phyloP scores from a whole-genome alignment of 64 coral and sea anemone species.

The Montipora sp. region DNA sequence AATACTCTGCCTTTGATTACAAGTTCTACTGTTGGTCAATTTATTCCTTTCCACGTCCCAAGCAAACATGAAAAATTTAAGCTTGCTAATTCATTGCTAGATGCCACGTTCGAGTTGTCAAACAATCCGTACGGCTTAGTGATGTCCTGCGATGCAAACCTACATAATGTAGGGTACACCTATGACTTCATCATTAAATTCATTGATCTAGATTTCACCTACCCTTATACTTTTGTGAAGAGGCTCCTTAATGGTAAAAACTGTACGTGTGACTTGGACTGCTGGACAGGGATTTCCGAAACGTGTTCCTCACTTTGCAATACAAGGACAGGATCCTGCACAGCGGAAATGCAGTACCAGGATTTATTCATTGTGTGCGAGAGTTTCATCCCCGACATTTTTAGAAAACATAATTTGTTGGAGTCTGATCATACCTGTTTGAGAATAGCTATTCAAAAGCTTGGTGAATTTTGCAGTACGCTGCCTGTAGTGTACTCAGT shows the following conservation, averaged over 20 bases:
- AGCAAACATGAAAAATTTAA: constrained; percentile 56
- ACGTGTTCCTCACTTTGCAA: constrained; percentile 62
- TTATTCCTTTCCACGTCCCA: constrained; percentile 55
- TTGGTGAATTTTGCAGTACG: constrained; percentile 24
- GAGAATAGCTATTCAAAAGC: background rate
- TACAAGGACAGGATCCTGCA: constrained; percentile 53
- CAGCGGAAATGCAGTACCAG: constrained; percentile 9
- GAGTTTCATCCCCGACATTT: constrained; percentile 29
- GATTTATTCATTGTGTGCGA: constrained; percentile 71
- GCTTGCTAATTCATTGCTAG: constrained; percentile 51
- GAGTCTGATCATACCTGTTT: constrained; percentile 9
- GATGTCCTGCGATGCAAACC: constrained; percentile 73
- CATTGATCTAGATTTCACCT: constrained; percentile 68
- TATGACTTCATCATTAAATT: constrained; percentile 56
- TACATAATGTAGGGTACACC: constrained; percentile 83
- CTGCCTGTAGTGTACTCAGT: constrained; percentile 13
- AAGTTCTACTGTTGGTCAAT: constrained; percentile 22
- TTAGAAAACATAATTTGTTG: background rate
- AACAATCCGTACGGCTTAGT: constrained; percentile 70
- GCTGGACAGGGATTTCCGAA: background rate
- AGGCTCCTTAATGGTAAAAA: constrained; percentile 17
- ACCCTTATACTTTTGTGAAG: constrained; percentile 25
- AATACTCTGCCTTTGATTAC: constrained; percentile 5
- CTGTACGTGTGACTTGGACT: constrained; percentile 35
- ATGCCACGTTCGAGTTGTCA: constrained; percentile 53